Evolutionary conservation across 2,797 vertebrate genomes (phyloP), one percentile per base, ranked within the genome.

Genomic region (Hippopotamyrus pictus): DNA sequence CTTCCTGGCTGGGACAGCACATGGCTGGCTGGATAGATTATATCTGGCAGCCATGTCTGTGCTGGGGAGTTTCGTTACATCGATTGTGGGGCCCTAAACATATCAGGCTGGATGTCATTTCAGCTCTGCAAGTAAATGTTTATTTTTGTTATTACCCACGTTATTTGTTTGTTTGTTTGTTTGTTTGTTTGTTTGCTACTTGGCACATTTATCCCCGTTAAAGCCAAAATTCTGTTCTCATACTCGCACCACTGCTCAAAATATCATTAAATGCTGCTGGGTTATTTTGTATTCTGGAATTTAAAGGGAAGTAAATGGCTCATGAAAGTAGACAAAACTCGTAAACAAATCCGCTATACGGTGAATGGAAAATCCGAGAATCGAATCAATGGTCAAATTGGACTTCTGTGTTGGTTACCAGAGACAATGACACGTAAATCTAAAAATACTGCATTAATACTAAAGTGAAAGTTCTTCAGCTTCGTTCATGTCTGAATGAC

Each of bases 11-110:
- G 33, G 33, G 19, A 22, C 33, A 22, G 8, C 51, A 57, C 85
- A 53, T 54, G 85, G 29, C 53, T 62, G 33, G 19, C 17, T 41
- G 86, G 86, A 51, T 41, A 59, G 29, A 59, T 87, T 59, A 44
- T 33, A 41, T 87, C 51, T 87, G 86, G 53, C 86, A 57, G 51
- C 86, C 50, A 22, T 59, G 25, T 44, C 86, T 87, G 86, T 87
- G 86, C 62, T 48, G 33, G 86, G 48, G 51, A 41, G 86, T 41
- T 50, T 33, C 17, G 51, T 29, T 87, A 41, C 85, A 57, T 57
- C n/a, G 86, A 57, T 87, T 87, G 86, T 62, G 37, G 19, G 33
- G 3, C 86, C 54, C 9, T n/a, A 87, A 62, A 87, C 54, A 87
- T 44, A 59, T 59, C 51, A 87, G 54, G 51, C 53, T 46, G 50